phyloP scores from a whole-genome alignment of 2,888 invertebrate species.

The Agrotis puta region DNA sequence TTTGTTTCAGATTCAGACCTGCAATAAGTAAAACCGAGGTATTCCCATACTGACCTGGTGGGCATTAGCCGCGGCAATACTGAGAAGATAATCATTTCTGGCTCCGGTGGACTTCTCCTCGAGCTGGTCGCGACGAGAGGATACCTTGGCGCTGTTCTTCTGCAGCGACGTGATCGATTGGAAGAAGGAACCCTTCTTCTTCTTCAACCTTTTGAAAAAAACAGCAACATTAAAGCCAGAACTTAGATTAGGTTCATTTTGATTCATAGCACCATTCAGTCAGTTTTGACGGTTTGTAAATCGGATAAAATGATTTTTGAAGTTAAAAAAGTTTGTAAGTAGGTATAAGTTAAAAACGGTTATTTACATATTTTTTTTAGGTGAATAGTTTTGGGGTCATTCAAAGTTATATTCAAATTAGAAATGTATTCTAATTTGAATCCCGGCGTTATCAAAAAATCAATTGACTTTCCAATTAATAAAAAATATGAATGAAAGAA shows the following conservation, averaged over 20 bases:
- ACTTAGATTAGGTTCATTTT: not conserved
- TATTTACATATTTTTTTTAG: too few relatives aligned
- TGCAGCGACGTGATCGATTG: slow-evolving; percentile 98
- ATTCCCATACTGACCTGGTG: slow-evolving; percentile 92
- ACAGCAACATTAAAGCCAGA: not conserved
- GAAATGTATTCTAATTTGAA: too few relatives aligned
- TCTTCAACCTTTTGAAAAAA: slow-evolving; percentile 93
- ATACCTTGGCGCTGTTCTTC: slow-evolving; percentile 99
- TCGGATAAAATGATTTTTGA: not conserved
- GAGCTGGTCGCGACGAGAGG: slow-evolving; percentile 96
- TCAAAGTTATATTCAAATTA: too few relatives aligned
- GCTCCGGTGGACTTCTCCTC: slow-evolving; percentile 98
- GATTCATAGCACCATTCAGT: not conserved
- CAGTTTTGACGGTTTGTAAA: not conserved
- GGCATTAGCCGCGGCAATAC: slow-evolving; percentile 97
- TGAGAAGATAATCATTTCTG: slow-evolving; percentile 97
- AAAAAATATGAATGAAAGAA: too few relatives aligned
- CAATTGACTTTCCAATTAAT: too few relatives aligned
- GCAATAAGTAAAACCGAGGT: too few relatives aligned
- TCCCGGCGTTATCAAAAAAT: too few relatives aligned
- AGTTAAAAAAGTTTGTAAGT: not conserved
- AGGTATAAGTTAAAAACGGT: not conserved
- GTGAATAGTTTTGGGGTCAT: too few relatives aligned
- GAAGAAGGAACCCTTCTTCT: slow-evolving; percentile 99
- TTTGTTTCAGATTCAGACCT: not conserved